Conservation (phyloP, 1,140 invertebrate genomes). For the Heliconius congener region DNA sequence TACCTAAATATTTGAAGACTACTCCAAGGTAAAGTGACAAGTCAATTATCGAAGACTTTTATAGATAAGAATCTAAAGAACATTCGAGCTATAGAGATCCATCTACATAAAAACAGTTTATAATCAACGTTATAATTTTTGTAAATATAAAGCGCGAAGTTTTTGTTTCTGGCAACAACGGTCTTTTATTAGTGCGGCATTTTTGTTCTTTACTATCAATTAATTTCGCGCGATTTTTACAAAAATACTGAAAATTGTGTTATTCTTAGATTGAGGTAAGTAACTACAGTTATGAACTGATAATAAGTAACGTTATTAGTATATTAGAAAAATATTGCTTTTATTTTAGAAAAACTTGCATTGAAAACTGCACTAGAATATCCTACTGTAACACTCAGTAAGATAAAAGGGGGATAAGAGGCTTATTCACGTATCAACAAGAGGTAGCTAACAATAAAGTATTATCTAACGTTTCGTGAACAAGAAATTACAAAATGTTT, state of each 20-base stretch:
- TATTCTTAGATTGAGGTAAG: conserved; percentile 35
- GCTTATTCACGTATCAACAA: conserved; percentile 1
- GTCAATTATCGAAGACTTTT: conserved; percentile 50
- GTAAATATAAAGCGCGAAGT: conserved; percentile 15
- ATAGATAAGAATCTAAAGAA: conserved; percentile 61
- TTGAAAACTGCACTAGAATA: conserved; percentile 52
- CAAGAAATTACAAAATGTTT: no score
- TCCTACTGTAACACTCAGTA: conserved; percentile 23
- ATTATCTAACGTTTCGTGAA: no score
- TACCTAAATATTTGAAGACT: conserved; percentile 56
- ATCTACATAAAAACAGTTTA: conserved; percentile 61
- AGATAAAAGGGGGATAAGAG: conserved; percentile 20
- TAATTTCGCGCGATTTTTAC: neutral
- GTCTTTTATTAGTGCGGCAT: neutral
- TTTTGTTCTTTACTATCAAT: neutral
- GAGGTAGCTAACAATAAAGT: no score
- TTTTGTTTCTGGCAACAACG: neutral
- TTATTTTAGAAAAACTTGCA: conserved; percentile 65
- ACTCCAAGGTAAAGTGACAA: conserved; percentile 59
- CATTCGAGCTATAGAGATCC: conserved; percentile 61
- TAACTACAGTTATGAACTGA: conserved; percentile 30
- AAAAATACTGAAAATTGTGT: conserved; percentile 1
- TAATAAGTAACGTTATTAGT: conserved; percentile 36
- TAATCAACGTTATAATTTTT: conserved; percentile 26
- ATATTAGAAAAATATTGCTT: conserved; percentile 73